Evolutionary conservation across 2,113 vertebrate genomes (phyloP).

Genomic region (Plecturocebus donacophilus): DNA sequence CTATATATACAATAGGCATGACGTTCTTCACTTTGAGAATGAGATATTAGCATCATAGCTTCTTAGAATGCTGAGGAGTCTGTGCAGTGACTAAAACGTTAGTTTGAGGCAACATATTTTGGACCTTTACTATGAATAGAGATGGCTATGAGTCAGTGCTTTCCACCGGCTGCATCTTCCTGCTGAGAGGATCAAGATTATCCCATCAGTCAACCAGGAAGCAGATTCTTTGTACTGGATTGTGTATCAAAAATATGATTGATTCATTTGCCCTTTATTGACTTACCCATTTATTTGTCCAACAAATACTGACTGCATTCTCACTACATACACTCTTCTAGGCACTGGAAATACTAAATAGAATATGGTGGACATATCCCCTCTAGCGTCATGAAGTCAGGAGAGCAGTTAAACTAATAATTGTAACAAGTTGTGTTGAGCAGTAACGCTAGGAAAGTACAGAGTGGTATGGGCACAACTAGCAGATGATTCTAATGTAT

Average conservation of each 20-base stretch:
- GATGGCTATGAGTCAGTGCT: background rate
- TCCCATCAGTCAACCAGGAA: background rate
- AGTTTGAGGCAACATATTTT: background rate
- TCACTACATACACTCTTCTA: background rate
- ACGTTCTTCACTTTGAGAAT: background rate
- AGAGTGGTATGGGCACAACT: background rate
- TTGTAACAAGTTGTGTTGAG: background rate
- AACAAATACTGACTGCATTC: background rate
- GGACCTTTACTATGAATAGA: background rate
- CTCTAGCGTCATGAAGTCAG: background rate
- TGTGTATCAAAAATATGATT: background rate
- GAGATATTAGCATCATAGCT: background rate
- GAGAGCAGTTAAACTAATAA: background rate
- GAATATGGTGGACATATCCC: background rate
- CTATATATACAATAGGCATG: accelerated
- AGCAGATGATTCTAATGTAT: background rate
- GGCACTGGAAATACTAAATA: background rate
- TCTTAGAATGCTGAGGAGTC: background rate
- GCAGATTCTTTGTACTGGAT: background rate
- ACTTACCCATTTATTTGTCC: background rate
- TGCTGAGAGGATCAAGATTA: background rate
- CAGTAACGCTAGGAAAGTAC: background rate
- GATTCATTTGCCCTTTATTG: background rate
- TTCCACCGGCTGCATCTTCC: background rate
- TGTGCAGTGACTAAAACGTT: background rate